phyloP scores from a whole-genome alignment of 2,113 vertebrate genomes.

The Entosphenus tridentatus region DNA sequence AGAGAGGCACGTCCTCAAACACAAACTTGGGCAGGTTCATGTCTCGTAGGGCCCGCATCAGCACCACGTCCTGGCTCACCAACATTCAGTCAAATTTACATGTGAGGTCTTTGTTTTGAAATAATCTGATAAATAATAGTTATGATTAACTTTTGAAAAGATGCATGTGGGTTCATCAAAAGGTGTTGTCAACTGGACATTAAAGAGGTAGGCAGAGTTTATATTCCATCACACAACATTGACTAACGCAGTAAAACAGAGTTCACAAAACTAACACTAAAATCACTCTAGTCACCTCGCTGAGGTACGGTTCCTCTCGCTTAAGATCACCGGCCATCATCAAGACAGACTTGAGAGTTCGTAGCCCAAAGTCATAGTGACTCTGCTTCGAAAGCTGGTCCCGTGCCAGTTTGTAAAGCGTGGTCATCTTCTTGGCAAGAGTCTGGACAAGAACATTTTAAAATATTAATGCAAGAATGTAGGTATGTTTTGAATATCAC shows the following conservation, averaged over 20 bases:
- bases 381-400: conserved; percentile 88
- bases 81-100: background rate
- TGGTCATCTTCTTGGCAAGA: conserved; percentile 93
- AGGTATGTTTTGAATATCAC: too few species aligned
- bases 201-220: too few species aligned
- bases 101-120: background rate
- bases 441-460: conserved; percentile 20
- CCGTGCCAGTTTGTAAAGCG: conserved; percentile 66
- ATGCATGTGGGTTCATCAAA: background rate
- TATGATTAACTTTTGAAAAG: background rate
- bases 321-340: conserved; percentile 91
- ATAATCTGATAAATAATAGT: background rate
- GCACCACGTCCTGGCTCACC: conserved; percentile 47
- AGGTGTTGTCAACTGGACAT: too few species aligned
- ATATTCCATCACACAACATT: too few species aligned
- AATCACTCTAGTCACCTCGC: conserved; percentile 33
- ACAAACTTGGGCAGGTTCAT: conserved; percentile 96
- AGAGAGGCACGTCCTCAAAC: conserved; percentile 81
- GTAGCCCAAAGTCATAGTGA: conserved; percentile 85
- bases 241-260: too few species aligned
- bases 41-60: conserved; percentile 81
- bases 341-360: conserved; percentile 75
- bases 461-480: too few species aligned
- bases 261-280: too few species aligned
- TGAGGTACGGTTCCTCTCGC: conserved; percentile 50